These are phyloP conservation scores for Proctacanthus coquilletti DNA, from an alignment of 1,140 invertebrate genomes.

Conservation along the genomic window DNA sequence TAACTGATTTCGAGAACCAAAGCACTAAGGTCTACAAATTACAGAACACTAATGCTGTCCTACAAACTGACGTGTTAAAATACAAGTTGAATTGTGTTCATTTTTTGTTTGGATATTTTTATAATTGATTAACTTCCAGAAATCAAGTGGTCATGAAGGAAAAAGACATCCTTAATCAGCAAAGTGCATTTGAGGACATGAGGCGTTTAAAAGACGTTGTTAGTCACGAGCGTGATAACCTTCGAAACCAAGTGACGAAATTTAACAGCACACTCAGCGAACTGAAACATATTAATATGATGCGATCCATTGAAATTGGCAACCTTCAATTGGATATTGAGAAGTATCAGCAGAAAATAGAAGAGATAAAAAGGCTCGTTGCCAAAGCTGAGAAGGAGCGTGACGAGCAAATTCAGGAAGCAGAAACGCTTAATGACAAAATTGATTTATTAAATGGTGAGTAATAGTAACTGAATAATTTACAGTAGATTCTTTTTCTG, in stretches of 20 bases:
- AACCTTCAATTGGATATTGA: conserved; percentile 16
- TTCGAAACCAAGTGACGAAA: conserved; percentile 17
- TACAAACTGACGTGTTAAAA: background rate
- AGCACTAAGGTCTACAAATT: no score
- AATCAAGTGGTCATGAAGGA: background rate
- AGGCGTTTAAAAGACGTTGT: conserved; percentile 14
- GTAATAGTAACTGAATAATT: background rate
- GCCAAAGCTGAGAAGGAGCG: conserved; percentile 14
- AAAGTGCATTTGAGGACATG: conserved; percentile 13
- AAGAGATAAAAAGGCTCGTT: conserved; percentile 15
- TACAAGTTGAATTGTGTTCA: background rate
- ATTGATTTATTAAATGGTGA: conserved; percentile 18
- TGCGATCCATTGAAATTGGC: conserved; percentile 15
- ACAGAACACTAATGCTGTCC: no score
- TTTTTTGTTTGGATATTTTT: background rate
- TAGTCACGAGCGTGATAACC: conserved; percentile 14
- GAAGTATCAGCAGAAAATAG: conserved; percentile 16
- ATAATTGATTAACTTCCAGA: background rate
- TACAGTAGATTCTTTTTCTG: conserved; percentile 15
- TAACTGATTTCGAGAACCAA: no score
- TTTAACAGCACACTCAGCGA: conserved; percentile 17
- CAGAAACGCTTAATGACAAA: conserved; percentile 17
- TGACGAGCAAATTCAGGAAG: background rate
- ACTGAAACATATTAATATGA: conserved; percentile 14
- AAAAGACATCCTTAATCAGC: conserved; percentile 16